phyloP scores from a whole-genome alignment of 2,797 vertebrate species.

The Masticophis lateralis region DNA sequence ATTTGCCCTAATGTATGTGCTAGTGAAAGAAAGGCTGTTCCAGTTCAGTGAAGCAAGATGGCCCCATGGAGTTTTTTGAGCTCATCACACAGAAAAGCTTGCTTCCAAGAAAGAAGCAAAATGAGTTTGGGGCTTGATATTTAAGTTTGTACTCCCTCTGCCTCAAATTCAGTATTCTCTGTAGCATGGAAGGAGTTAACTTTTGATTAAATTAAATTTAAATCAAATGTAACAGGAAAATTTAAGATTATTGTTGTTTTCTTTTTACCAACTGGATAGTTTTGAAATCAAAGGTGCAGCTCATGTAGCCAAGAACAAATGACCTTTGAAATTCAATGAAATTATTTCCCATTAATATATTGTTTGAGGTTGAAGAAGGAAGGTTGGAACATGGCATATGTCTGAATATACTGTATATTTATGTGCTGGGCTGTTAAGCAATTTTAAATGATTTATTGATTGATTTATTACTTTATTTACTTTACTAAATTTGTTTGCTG shows the following conservation, averaged over 20 bases:
- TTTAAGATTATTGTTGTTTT: background rate
- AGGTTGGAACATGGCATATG: background rate
- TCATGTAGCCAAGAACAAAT: rapidly evolving
- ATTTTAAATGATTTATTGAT: background rate
- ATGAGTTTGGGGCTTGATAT: background rate
- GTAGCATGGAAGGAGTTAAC: slow-evolving; percentile 20
- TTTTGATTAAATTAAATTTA: slow-evolving; percentile 11
- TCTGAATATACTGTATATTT: background rate
- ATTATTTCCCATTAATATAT: background rate
- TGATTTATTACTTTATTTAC: background rate
- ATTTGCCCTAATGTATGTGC: slow-evolving; percentile 40
- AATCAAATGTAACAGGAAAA: background rate
- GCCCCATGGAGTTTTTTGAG: slow-evolving; percentile 65
- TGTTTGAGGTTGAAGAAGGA: background rate
- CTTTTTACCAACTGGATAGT: background rate
- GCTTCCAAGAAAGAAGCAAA: slow-evolving; percentile 37
- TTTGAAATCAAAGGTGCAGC: background rate
- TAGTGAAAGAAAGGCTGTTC: slow-evolving; percentile 62
- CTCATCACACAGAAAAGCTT: slow-evolving; percentile 52
- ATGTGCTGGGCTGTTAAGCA: background rate
- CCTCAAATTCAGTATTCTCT: slow-evolving; percentile 4
- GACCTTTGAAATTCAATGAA: background rate
- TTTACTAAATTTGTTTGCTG: background rate
- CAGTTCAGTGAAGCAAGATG: slow-evolving; percentile 73
- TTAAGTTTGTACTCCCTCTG: background rate